These are phyloP conservation scores for Scolopax mira DNA, from an alignment of 2,113 vertebrate species.

Conservation along the genomic window DNA sequence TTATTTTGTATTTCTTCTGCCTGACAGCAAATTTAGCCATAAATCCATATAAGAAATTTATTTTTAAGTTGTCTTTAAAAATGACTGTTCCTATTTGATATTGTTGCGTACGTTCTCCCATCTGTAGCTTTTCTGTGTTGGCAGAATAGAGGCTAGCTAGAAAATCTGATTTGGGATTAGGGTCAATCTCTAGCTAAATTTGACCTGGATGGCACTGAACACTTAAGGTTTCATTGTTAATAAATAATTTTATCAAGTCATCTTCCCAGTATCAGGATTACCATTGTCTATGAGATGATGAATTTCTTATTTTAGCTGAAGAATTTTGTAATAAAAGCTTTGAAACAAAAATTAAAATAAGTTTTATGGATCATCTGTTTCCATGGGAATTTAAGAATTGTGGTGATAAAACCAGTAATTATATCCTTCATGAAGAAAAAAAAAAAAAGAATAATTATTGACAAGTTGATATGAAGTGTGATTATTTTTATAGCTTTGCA, in stretches of 20 bases:
- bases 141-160: background rate
- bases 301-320: background rate
- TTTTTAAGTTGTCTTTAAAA: slow-evolving; percentile 1
- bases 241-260: background rate
- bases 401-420: background rate
- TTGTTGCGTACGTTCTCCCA: background rate
- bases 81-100: background rate
- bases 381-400: background rate
- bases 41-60: background rate
- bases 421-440: background rate
- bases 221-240: background rate
- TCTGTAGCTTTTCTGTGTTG: background rate
- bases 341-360: background rate
- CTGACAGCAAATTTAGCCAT: background rate
- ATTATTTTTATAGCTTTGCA: background rate
- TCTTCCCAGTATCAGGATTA: background rate
- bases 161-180: slow-evolving; percentile 32
- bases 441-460: background rate
- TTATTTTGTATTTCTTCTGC: background rate
- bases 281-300: background rate
- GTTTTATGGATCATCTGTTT: background rate
- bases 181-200: background rate
- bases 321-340: background rate
- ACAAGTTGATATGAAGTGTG: background rate
- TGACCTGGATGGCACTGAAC: background rate